A percentile compares a stretch with the other conserved stretches of the same genome.
Conservation (phyloP, 1,140 invertebrate genomes). For the Trigoniulus corallinus region DNA sequence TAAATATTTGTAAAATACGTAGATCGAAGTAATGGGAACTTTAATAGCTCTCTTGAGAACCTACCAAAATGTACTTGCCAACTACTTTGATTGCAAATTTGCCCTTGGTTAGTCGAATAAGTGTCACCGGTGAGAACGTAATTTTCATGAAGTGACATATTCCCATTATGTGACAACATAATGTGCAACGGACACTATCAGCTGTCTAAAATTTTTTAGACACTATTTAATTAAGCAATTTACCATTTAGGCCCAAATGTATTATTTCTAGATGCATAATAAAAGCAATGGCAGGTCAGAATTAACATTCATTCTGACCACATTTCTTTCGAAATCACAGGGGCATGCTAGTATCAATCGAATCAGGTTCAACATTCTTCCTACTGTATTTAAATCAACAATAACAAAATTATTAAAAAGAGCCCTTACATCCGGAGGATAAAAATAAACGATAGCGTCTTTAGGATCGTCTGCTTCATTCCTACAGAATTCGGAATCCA, state of each 20-base stretch:
- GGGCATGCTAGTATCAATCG: too few relatives aligned
- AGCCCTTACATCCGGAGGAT: neutral
- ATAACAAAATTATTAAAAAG: too few relatives aligned
- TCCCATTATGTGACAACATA: constrained; percentile 1
- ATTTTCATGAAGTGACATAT: neutral
- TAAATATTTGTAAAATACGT: neutral
- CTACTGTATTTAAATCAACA: too few relatives aligned
- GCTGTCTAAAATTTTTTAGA: neutral
- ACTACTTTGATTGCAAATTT: neutral
- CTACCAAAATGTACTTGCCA: neutral
- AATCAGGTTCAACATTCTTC: too few relatives aligned
- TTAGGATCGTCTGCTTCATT: constrained; percentile 2
- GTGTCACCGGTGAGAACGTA: neutral
- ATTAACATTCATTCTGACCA: too few relatives aligned
- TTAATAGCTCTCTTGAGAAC: neutral
- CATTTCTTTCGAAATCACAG: too few relatives aligned
- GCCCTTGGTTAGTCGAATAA: neutral
- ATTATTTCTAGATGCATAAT: too few relatives aligned
- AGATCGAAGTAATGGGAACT: neutral
- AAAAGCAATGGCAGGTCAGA: too few relatives aligned
- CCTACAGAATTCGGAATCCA: neutral
- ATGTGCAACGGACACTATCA: neutral
- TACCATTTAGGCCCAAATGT: too few relatives aligned
- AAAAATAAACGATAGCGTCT: constrained; percentile 4
- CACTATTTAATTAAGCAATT: too few relatives aligned